Evolutionary conservation across 1,140 invertebrate genomes (phyloP).

Genomic region (Ceratitis capitata): DNA sequence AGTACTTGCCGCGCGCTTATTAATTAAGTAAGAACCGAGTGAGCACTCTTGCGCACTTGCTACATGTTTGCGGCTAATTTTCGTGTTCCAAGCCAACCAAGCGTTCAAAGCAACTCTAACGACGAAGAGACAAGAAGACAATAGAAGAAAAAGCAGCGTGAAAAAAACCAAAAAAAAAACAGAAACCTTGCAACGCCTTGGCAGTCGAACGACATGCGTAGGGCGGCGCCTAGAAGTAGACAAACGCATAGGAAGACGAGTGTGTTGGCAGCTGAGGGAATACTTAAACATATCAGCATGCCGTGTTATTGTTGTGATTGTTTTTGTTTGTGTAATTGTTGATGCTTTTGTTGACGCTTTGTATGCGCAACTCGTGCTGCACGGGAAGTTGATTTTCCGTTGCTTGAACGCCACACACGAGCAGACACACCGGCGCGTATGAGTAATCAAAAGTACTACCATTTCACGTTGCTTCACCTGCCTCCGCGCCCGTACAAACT

Average conservation of each 20-base stretch:
- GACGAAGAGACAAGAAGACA: background rate
- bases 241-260: background rate
- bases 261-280: background rate
- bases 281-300: background rate
- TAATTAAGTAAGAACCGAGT: constrained; percentile 9
- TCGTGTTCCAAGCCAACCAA: constrained; percentile 18
- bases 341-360: background rate
- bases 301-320: too few species aligned
- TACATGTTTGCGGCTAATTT: constrained; percentile 27
- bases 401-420: too few species aligned
- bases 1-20: background rate
- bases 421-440: too few species aligned
- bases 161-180: background rate
- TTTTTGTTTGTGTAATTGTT: too few species aligned
- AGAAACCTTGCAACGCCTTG: background rate
- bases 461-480: background rate
- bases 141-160: background rate
- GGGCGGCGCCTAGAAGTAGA: background rate
- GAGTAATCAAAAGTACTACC: background rate
- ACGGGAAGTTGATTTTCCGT: background rate
- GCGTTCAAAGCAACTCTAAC: background rate
- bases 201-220: too few species aligned
- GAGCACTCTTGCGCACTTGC: constrained; percentile 8
- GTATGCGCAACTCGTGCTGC: background rate
- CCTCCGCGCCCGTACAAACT: background rate